These are phyloP conservation scores for Bedellia somnulentella DNA, from an alignment of 2,888 invertebrate genomes.

Conservation along the genomic window DNA sequence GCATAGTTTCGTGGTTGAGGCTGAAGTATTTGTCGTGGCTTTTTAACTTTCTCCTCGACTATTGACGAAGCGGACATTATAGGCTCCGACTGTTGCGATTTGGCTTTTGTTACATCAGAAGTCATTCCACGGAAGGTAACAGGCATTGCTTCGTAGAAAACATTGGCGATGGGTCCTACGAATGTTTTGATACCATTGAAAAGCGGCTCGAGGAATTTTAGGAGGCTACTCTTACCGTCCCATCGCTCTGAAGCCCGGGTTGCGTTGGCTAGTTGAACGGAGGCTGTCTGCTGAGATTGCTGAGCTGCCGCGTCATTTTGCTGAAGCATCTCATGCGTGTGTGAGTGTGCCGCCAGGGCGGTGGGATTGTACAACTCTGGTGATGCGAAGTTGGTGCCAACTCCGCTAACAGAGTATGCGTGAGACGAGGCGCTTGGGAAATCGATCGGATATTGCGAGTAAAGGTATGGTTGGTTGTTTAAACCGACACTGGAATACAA, in stretches of 20 bases:
- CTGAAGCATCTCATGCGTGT: constrained; percentile 43
- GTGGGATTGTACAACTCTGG: constrained; percentile 51
- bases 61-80: constrained; percentile 2
- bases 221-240: constrained; percentile 55
- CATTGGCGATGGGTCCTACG: constrained; percentile 39
- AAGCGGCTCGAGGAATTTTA: constrained; percentile 46
- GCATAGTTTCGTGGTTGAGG: constrained; percentile 47
- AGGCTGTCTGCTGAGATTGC: constrained; percentile 53
- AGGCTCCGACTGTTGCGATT: constrained; percentile 8
- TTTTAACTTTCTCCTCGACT: constrained; percentile 23
- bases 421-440: constrained; percentile 56
- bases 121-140: constrained; percentile 41
- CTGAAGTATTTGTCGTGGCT: constrained; percentile 34
- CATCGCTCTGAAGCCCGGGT: constrained; percentile 51
- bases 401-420: constrained; percentile 55
- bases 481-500: constrained; percentile 55
- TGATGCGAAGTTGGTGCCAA: constrained; percentile 48
- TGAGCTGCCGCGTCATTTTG: constrained; percentile 49
- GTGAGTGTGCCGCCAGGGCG: constrained; percentile 34
- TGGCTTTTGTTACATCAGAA: constrained; percentile 35
- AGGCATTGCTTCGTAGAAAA: constrained; percentile 42
- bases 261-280: constrained; percentile 34
- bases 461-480: constrained; percentile 53
- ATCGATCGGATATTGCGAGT: constrained; percentile 58
- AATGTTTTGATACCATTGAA: constrained; percentile 33